phyloP scores from a whole-genome alignment of 2,113 vertebrate genomes.

The Sceloporus tristichus region DNA sequence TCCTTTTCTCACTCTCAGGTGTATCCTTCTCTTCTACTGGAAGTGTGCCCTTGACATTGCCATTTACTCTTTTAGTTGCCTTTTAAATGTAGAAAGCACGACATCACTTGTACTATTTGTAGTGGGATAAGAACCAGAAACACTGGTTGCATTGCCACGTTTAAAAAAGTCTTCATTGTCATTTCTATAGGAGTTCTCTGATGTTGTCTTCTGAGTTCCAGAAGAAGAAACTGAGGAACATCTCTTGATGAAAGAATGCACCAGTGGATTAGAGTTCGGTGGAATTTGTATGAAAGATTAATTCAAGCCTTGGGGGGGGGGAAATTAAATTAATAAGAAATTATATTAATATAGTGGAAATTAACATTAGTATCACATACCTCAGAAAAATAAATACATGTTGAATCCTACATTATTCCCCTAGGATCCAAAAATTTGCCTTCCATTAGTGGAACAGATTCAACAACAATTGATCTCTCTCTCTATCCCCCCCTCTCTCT shows the following conservation, averaged over 20 bases:
- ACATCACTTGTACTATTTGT: conserved; percentile 50
- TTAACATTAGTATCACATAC: neutral
- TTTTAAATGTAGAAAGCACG: conserved; percentile 10
- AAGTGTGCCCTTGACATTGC: conserved; percentile 39
- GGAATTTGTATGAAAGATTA: conserved; percentile 40
- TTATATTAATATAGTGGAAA: neutral
- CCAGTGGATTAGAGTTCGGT: conserved; percentile 18
- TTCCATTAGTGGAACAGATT: neutral
- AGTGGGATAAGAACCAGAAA: conserved; percentile 2
- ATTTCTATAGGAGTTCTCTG: conserved; percentile 38
- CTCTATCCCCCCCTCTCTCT: too few relatives aligned
- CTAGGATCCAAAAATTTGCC: neutral
- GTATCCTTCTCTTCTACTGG: conserved; percentile 58
- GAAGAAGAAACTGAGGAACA: neutral
- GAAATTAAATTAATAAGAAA: neutral
- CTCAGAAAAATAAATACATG: neutral
- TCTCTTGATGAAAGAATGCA: conserved; percentile 12
- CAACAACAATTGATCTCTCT: neutral
- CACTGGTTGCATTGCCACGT: conserved; percentile 18
- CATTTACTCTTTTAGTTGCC: conserved; percentile 43
- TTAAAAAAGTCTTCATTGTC: conserved; percentile 47
- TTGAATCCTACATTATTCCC: neutral
- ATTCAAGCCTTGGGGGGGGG: conserved; percentile 24
- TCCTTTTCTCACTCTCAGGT: conserved; percentile 61
- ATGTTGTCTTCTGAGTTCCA: neutral